These are phyloP conservation scores for Mastigias papua DNA, from an alignment of 30 jellyfish, hydroid and myxozoan genomes.

Conservation along the genomic window DNA sequence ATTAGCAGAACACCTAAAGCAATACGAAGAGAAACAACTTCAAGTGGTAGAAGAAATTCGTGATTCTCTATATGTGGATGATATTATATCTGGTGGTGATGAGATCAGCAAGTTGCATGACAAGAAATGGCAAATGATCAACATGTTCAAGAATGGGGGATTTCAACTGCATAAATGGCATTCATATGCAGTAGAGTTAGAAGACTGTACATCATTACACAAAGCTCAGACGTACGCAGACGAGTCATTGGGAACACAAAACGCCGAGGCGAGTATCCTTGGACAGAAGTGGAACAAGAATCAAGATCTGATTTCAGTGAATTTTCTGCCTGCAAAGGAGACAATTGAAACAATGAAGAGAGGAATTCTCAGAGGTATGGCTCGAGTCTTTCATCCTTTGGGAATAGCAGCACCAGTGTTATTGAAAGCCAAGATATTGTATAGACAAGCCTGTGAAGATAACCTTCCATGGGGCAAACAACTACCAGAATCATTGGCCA, in stretches of 20 bases:
- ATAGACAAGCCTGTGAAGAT: conserved; percentile 56
- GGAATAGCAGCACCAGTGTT: conserved; percentile 72
- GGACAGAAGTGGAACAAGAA: conserved; percentile 69
- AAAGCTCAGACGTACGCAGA: conserved; percentile 3
- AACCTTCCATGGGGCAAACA: conserved; percentile 53
- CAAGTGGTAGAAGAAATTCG: neutral
- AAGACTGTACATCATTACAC: neutral
- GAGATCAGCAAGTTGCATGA: neutral
- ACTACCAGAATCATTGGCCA: conserved; percentile 16
- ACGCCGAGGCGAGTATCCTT: conserved; percentile 21
- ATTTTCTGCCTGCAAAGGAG: conserved; percentile 29
- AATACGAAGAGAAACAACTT: neutral
- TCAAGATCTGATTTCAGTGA: conserved; percentile 23
- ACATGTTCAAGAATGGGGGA: conserved; percentile 29
- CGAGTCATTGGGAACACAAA: neutral
- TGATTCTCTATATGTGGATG: conserved; percentile 20
- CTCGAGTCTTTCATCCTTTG: conserved; percentile 68
- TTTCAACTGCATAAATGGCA: conserved; percentile 70
- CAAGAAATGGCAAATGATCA: neutral
- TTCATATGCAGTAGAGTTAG: conserved; percentile 30
- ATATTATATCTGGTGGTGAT: conserved; percentile 8
- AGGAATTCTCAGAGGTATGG: conserved; percentile 41
- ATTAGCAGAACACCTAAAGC: conserved; percentile 26
- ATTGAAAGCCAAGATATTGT: conserved; percentile 25
- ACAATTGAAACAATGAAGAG: conserved; percentile 44